Conservation (phyloP, 2,797 vertebrate species). For the Pogonophryne albipinna region DNA sequence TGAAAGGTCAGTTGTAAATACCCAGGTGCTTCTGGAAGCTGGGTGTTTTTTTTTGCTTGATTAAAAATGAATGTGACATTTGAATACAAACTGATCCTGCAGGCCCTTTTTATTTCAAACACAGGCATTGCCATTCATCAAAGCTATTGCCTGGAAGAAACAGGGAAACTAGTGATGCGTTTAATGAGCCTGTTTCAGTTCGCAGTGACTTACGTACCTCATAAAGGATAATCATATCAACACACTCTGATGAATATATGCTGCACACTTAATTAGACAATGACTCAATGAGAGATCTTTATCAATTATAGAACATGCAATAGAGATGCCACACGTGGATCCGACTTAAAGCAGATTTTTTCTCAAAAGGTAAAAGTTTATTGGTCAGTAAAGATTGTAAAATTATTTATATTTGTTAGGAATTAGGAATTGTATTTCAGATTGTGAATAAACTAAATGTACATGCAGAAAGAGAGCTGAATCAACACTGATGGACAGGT, state of each 20-base stretch:
- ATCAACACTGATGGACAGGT: no score
- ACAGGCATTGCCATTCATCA: conserved; percentile 35
- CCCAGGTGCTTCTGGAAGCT: neutral
- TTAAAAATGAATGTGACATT: conserved; percentile 19
- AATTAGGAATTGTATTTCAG: no score
- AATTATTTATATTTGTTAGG: no score
- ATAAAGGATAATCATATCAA: conserved; percentile 21
- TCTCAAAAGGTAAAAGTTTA: no score
- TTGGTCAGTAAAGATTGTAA: no score
- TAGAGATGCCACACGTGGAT: conserved; percentile 2
- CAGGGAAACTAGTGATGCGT: conserved; percentile 35
- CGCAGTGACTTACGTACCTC: conserved; percentile 31
- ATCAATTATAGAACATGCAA: neutral
- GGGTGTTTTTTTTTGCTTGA: neutral
- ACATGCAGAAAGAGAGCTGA: no score
- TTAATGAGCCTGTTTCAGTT: conserved; percentile 51
- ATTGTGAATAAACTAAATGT: no score
- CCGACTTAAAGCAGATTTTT: neutral
- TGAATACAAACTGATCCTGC: conserved; percentile 9
- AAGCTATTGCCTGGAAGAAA: conserved; percentile 36
- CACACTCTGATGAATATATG: neutral
- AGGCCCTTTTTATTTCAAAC: conserved; percentile 21
- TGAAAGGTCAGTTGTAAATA: conserved; percentile 16
- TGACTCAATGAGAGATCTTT: conserved; percentile 19
- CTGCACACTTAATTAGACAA: conserved; percentile 1